Evolutionary conservation across 2,888 invertebrate genomes (phyloP), one percentile per base, ranked within the genome.

Genomic region (Drosophila kuntzei): DNA sequence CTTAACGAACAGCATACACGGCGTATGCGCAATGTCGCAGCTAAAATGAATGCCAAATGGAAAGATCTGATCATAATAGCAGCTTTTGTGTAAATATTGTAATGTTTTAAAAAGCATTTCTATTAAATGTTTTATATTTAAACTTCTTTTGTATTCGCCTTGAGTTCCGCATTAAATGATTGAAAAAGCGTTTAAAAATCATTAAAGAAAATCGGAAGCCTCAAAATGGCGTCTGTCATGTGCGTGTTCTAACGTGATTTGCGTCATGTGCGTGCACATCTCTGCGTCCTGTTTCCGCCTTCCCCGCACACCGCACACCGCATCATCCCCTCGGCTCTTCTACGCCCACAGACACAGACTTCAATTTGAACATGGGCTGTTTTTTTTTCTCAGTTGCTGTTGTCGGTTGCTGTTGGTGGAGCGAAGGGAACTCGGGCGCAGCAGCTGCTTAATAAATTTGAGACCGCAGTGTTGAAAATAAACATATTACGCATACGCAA

Each of bases 401-500:
- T 62, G 36, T n/a, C 43, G 32, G 64, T 55, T 57, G 46, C 22
- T 50, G 34, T 60, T 57, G 44, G 50, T 16, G 64, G 50, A 60
- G 54, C 53, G 46, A 59, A 63, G 49, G 36, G 16, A 22, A 20
- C 53, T 50, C 27, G 18, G 18, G 62, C 49, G 55, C 67, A 62
- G 71, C 75, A 80, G 81, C 69, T 79, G 88, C 71, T 86, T 86
- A 82, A 86, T 83, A 83, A 81, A 81, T 83, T 76, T 62, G 54
- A 62, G 71, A 71, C 79, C 80, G 69, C 74, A 71, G 51, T 27
- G 59, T 60, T 67, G 54, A 60, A 74, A 71, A 76, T 72, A 79
- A 74, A 79, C 76, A 88, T 88, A 86, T 83, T 86, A 88, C 88
- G 88, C 80, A 85, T 88, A 83, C 83, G 88, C 88, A 76, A 66